Evolutionary conservation across 2,888 invertebrate genomes (phyloP), one percentile per base, ranked within the genome.

Genomic region (Tipula unca): DNA sequence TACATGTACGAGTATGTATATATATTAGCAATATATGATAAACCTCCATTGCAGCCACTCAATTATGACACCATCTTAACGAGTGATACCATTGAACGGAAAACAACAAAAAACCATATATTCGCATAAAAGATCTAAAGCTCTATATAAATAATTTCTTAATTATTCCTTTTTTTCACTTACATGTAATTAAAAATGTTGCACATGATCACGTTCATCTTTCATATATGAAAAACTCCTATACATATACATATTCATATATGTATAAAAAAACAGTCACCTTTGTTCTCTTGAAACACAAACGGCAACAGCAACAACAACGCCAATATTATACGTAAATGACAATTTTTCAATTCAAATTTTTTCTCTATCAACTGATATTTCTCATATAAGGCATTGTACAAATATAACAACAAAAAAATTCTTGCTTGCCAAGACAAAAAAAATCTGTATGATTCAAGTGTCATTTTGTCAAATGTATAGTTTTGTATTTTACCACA

Each of bases 401-500:
- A 3, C 25, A 6, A 17, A 25, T 13, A 69, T 5, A n/a, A 3
- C 6, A 6, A 39, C 10, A 39, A 39, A 54, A 69, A 69, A 69
- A 69, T 69, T 25, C 69, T 69, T 69, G 69, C 69, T 69, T 13
- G 69, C 69, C 20, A 69, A 69, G 25, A 25, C 69, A 69, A 69
- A 69, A 69, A 69, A 69, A 69, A 69, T 69, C 69, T 69, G 69
- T 17, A 54, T 69, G 69, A 69, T 69, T 69, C 69, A 69, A 69
- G 69, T 69, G 69, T 69, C 69, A 69, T 69, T 69, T 69, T 25
- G 69, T 25, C 69, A 69, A 25, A 69, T 69, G 69, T 69, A 39
- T 39, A 69, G 69, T 69, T 69, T 69, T 69, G 69, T 69, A 69
- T 69, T 69, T 69, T 69, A 69, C 69, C 69, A 69, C 69, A 69